Evolutionary conservation across 2,888 invertebrate genomes (phyloP).

Genomic region (Taenaris catops): DNA sequence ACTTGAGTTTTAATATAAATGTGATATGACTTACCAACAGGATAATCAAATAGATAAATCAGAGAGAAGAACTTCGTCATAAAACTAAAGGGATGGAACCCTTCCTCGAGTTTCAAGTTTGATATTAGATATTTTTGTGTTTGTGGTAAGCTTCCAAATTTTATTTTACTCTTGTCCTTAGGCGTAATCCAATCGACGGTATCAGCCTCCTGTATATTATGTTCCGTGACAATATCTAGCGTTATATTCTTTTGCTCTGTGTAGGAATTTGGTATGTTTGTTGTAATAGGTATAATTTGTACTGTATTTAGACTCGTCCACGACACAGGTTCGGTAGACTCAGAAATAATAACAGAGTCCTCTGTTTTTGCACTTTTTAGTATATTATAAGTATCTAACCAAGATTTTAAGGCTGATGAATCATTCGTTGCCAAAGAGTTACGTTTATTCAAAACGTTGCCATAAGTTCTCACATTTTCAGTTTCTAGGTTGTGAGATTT

Average conservation of each 20-base stretch:
- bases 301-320: conserved; percentile 27
- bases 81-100: conserved; percentile 82
- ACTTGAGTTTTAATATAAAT: background rate
- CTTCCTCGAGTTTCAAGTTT: conserved; percentile 78
- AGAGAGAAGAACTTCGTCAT: conserved; percentile 81
- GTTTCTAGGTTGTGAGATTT: conserved; percentile 35
- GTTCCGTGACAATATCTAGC: conserved; percentile 45
- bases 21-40: conserved; percentile 75
- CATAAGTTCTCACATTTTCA: conserved; percentile 31
- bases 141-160: conserved; percentile 67
- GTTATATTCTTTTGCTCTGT: conserved; percentile 39
- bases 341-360: conserved; percentile 5
- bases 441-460: conserved; percentile 49
- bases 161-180: conserved; percentile 62
- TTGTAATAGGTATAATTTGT: conserved; percentile 56
- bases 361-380: conserved; percentile 46
- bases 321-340: conserved; percentile 17
- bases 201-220: conserved; percentile 47
- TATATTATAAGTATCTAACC: conserved; percentile 54
- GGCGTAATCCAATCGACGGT: conserved; percentile 60
- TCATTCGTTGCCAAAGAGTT: conserved; percentile 39
- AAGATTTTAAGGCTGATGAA: conserved; percentile 42
- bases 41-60: conserved; percentile 83
- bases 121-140: conserved; percentile 71
- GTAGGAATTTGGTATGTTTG: conserved; percentile 36